These are phyloP conservation scores for Poeciliopsis paucimaculata DNA, from an alignment of 2,797 vertebrate genomes.

Conservation along the genomic window DNA sequence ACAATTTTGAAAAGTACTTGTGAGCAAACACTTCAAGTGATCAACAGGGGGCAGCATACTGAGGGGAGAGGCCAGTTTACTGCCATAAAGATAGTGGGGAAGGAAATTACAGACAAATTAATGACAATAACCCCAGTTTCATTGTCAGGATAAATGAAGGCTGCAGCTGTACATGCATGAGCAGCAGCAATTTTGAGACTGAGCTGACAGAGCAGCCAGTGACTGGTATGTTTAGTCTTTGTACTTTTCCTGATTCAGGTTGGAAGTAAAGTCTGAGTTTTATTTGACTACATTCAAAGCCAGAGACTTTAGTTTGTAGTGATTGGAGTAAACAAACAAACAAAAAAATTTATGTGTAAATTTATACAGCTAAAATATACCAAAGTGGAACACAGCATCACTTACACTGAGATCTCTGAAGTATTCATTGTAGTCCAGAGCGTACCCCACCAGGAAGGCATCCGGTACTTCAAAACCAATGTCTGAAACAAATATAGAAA, in stretches of 20 bases:
- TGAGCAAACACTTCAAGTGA: neutral
- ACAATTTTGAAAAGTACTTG: neutral
- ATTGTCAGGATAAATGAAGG: neutral
- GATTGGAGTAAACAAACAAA: neutral
- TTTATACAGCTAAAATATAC: neutral
- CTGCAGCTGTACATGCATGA: neutral
- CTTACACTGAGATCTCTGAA: conserved; percentile 88
- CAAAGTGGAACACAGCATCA: conserved; percentile 14
- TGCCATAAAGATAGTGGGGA: neutral
- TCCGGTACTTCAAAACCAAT: conserved; percentile 88
- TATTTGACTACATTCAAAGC: neutral
- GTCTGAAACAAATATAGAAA: conserved; percentile 68
- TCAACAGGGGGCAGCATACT: neutral
- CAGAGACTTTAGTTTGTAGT: neutral
- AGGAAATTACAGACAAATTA: neutral
- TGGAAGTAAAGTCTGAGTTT: neutral
- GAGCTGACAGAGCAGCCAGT: neutral
- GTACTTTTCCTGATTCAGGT: neutral
- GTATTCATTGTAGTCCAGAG: conserved; percentile 88
- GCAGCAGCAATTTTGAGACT: neutral
- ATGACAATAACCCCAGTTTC: neutral
- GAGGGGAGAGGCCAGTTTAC: neutral
- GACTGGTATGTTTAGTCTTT: neutral
- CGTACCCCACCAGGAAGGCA: conserved; percentile 85
- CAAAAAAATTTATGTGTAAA: neutral